Evolutionary conservation across 2,113 vertebrate species (phyloP).

Genomic region (Microcebus murinus): DNA sequence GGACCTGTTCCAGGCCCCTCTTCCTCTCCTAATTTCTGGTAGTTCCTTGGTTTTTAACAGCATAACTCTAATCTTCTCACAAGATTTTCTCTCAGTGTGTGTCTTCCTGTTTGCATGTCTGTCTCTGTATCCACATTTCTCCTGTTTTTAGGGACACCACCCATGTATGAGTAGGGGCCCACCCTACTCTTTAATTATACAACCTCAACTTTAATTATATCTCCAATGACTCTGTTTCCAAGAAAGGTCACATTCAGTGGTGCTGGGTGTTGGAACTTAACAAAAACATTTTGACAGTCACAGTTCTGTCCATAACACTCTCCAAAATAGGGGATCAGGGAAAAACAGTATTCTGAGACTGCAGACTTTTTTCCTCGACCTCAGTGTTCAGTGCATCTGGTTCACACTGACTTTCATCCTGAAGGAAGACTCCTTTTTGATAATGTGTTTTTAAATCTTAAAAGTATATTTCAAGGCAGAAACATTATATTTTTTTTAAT

Average conservation of each 20-base stretch:
- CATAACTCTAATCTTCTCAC: background rate
- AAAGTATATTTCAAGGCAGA: conserved; percentile 40
- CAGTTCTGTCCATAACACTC: background rate
- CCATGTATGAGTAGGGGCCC: background rate
- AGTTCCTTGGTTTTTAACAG: background rate
- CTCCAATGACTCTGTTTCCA: background rate
- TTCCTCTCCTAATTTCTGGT: background rate
- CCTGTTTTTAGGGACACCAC: background rate
- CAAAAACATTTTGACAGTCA: background rate
- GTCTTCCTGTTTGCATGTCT: background rate
- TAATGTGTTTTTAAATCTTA: conserved; percentile 15
- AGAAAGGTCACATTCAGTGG: background rate
- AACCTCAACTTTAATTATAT: background rate
- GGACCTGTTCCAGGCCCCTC: background rate
- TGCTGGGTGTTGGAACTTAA: background rate
- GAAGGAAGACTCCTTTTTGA: background rate
- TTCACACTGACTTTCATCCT: background rate
- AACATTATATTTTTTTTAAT: conserved; percentile 27
- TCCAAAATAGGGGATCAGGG: background rate
- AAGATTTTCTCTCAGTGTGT: background rate
- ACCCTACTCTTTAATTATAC: background rate
- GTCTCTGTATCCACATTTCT: background rate
- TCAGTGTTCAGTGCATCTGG: background rate
- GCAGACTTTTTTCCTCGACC: background rate
- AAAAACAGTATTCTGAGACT: background rate